Percentiles rank a stretch among this genome's conserved stretches.
Conservation (phyloP, 2,888 invertebrate genomes). For the Cactoblastis cactorum region DNA sequence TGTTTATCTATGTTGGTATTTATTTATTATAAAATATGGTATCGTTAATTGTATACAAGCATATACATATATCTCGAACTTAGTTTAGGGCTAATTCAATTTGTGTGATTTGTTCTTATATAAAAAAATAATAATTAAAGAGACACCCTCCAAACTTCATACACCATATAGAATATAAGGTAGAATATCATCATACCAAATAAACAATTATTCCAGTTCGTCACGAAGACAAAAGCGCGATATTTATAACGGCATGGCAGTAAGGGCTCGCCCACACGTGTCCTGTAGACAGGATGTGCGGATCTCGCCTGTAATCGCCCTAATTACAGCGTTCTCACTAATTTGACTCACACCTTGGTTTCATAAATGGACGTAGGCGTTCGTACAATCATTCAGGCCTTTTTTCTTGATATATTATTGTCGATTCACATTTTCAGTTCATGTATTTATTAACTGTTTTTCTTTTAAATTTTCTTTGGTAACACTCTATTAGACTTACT, state of each 20-base stretch:
- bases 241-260: conserved; percentile 12
- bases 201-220: background rate
- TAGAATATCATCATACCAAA: conserved; percentile 1
- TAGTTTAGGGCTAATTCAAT: too few relatives aligned
- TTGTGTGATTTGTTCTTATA: too few relatives aligned
- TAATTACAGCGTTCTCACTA: conserved; percentile 59
- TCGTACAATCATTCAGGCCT: conserved; percentile 36
- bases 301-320: conserved; percentile 47
- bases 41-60: too few relatives aligned
- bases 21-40: too few relatives aligned
- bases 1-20: too few relatives aligned
- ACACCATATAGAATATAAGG: too few relatives aligned
- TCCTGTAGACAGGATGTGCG: conserved; percentile 52
- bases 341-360: conserved; percentile 51
- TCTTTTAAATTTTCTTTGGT: too few relatives aligned
- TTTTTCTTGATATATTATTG: background rate
- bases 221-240: background rate
- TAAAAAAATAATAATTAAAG: too few relatives aligned
- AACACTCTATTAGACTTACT: too few relatives aligned
- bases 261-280: conserved; percentile 38
- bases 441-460: too few relatives aligned
- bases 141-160: too few relatives aligned
- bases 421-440: background rate
- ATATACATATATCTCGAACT: too few relatives aligned
- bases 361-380: conserved; percentile 39